Evolutionary conservation across 1,140 invertebrate species (phyloP).

Genomic region (Papilio xuthus): DNA sequence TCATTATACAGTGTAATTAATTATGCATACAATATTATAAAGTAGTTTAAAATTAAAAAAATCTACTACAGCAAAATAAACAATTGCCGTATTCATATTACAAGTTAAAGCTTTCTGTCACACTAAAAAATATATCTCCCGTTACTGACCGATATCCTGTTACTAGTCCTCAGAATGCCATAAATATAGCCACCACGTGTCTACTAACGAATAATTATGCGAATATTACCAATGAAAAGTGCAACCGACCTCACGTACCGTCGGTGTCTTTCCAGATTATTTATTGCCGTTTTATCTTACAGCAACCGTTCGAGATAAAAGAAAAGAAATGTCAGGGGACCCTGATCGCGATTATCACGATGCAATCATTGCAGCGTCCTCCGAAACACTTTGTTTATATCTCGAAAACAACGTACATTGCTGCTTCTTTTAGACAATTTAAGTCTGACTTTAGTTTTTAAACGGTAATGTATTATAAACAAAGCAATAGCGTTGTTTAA

Average conservation of each 20-base stretch:
- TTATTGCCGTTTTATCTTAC: slow-evolving; percentile 77
- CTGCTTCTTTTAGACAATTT: slow-evolving; percentile 1
- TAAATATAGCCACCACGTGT: slow-evolving; percentile 62
- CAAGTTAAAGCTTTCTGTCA: slow-evolving; percentile 5
- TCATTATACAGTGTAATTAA: too few relatives aligned
- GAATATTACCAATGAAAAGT: slow-evolving; percentile 73
- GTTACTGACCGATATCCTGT: slow-evolving; percentile 52
- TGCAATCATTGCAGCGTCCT: slow-evolving; percentile 66
- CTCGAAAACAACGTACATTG: slow-evolving; percentile 39
- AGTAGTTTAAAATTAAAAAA: not conserved
- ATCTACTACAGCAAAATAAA: not conserved
- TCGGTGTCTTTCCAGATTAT: slow-evolving; percentile 67
- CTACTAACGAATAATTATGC: slow-evolving; percentile 67
- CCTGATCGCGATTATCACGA: slow-evolving; percentile 76
- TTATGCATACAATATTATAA: not conserved
- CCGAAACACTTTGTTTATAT: not conserved
- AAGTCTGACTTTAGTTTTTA: not conserved
- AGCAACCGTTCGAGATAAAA: slow-evolving; percentile 73
- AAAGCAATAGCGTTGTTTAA: not conserved
- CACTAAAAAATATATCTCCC: slow-evolving; percentile 46
- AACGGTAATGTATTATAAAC: slow-evolving; percentile 47
- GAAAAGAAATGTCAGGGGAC: slow-evolving; percentile 74
- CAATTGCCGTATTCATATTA: not conserved
- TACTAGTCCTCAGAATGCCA: slow-evolving; percentile 52
- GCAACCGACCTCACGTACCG: slow-evolving; percentile 65